Conservation (phyloP, 2,113 vertebrate species). For the Cheilinus undulatus region DNA sequence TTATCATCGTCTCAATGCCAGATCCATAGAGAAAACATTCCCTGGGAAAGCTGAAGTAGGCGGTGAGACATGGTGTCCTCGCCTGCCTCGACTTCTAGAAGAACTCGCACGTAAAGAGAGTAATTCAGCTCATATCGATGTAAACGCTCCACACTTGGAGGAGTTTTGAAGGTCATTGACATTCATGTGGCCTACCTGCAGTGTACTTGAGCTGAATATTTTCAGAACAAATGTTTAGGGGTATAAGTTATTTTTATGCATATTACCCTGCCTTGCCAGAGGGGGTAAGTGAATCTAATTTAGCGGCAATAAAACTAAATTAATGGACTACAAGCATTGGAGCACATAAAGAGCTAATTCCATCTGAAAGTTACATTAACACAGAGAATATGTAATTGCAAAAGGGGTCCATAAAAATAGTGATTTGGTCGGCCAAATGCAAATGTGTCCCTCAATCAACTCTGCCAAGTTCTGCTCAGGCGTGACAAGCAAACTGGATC, state of each 20-base stretch:
- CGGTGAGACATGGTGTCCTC: conserved; percentile 60
- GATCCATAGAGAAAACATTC: conserved; percentile 64
- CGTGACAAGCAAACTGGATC: conserved; percentile 61
- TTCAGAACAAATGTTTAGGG: conserved; percentile 81
- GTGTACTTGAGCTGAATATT: conserved; percentile 65
- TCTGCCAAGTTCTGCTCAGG: conserved; percentile 72
- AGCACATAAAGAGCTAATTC: conserved; percentile 85
- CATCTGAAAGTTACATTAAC: conserved; percentile 84
- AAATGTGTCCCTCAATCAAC: conserved; percentile 73
- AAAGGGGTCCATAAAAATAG: conserved; percentile 82
- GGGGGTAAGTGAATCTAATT: conserved; percentile 85
- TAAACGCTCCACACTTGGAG: conserved; percentile 35
- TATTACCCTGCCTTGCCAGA: conserved; percentile 77
- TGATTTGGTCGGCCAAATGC: conserved; percentile 82
- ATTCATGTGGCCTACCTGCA: conserved; percentile 58
- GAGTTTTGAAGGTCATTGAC: conserved; percentile 69
- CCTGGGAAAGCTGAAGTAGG: conserved; percentile 59
- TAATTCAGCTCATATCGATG: conserved; percentile 45
- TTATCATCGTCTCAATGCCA: conserved; percentile 68
- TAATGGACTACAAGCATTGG: conserved; percentile 83
- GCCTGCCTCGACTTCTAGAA: conserved; percentile 41
- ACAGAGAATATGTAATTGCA: conserved; percentile 80
- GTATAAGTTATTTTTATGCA: conserved; percentile 85
- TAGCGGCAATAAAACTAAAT: conserved; percentile 87
- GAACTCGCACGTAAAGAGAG: conserved; percentile 30